A percentile compares a stretch with the other conserved stretches of the same genome.
Conservation (phyloP, 2,797 vertebrate species). For the Cirrhinus mrigala region DNA sequence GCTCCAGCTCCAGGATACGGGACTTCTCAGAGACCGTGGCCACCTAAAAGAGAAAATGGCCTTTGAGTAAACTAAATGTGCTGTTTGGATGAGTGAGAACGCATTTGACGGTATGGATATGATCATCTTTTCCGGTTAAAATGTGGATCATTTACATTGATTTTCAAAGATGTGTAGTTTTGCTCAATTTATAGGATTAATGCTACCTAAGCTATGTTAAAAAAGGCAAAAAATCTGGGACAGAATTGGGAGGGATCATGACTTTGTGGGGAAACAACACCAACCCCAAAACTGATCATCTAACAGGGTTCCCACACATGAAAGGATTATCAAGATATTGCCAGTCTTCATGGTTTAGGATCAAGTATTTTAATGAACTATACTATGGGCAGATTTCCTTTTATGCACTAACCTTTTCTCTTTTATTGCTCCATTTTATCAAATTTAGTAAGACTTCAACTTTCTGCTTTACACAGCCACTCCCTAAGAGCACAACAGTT, state of each 20-base stretch:
- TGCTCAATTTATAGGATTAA: background rate
- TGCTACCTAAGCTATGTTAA: background rate
- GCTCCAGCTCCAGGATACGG: conserved; percentile 96
- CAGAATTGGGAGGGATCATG: background rate
- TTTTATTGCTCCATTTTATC: background rate
- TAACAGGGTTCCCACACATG: conserved; percentile 22
- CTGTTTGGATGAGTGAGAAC: background rate
- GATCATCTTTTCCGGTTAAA: background rate
- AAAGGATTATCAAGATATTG: background rate
- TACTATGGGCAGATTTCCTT: background rate
- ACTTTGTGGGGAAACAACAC: background rate
- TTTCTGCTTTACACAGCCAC: background rate
- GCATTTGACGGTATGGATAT: background rate
- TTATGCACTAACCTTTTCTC: background rate
- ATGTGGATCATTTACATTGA: background rate
- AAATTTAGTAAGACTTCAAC: background rate
- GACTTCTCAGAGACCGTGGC: conserved; percentile 97
- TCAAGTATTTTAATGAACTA: background rate
- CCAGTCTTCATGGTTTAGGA: background rate
- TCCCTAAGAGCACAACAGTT: background rate
- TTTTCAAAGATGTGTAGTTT: background rate
- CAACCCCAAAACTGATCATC: background rate
- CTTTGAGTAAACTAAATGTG: conserved; percentile 56
- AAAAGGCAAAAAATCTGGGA: background rate
- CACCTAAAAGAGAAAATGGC: conserved; percentile 81